Evolutionary conservation across 2,888 invertebrate genomes (phyloP).

Genomic region (Himalopsyche tibetana): DNA sequence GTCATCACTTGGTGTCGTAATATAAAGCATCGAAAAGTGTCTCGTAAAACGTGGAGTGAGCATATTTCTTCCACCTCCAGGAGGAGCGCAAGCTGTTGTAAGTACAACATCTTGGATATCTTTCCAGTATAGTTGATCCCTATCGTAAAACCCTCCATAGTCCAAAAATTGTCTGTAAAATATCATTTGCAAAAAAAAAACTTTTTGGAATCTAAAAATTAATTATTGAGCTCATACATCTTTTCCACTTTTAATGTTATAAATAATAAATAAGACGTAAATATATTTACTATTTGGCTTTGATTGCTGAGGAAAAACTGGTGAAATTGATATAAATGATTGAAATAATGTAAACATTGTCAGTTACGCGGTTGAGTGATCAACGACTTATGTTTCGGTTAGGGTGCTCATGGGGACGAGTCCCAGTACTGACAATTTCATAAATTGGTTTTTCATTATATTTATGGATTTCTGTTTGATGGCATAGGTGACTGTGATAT

Average conservation of each 20-base stretch:
- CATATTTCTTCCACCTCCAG: slow-evolving; percentile 92
- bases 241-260: neutral
- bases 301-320: too few species aligned
- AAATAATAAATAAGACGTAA: neutral
- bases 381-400: too few species aligned
- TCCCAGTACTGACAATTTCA: too few species aligned
- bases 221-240: neutral
- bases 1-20: slow-evolving; percentile 87
- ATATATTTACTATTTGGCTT: neutral
- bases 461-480: too few species aligned
- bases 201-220: neutral
- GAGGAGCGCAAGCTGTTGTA: slow-evolving; percentile 91
- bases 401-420: too few species aligned
- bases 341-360: too few species aligned
- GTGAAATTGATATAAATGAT: too few species aligned
- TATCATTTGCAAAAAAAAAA: neutral
- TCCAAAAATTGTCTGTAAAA: slow-evolving; percentile 82
- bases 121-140: slow-evolving; percentile 93
- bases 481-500: too few species aligned
- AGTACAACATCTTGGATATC: slow-evolving; percentile 89
- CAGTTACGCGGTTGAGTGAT: too few species aligned
- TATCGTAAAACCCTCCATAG: slow-evolving; percentile 89
- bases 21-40: slow-evolving; percentile 91
- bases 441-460: too few species aligned
- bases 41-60: slow-evolving; percentile 90